phyloP scores from a whole-genome alignment of 1,140 invertebrate genomes.

The Lasioglossum albipes region DNA sequence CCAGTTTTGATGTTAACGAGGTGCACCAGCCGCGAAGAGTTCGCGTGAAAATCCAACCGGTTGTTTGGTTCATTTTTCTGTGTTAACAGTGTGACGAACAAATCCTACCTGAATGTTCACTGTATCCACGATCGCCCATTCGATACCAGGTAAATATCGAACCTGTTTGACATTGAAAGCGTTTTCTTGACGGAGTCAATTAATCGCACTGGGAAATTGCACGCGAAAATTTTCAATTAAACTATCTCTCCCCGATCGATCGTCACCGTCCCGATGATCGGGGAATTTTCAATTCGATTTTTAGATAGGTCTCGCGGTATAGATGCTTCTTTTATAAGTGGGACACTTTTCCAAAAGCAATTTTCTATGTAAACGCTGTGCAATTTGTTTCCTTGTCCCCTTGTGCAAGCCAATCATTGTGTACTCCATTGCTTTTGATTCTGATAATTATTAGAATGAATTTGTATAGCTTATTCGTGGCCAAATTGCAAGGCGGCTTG shows the following conservation, averaged over 20 bases:
- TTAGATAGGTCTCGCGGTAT: background rate
- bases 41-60: slow-evolving; percentile 5
- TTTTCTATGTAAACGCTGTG: no score
- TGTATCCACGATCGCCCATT: slow-evolving; percentile 85
- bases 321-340: slow-evolving; percentile 8
- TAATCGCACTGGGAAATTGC: background rate
- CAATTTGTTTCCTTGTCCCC: background rate
- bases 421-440: background rate
- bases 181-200: slow-evolving; percentile 22
- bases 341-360: slow-evolving; percentile 23
- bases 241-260: background rate
- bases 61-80: slow-evolving; percentile 39
- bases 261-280: background rate
- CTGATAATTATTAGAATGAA: background rate
- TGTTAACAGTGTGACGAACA: slow-evolving; percentile 59
- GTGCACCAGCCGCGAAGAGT: slow-evolving; percentile 39
- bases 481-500: background rate
- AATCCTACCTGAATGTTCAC: slow-evolving; percentile 80
- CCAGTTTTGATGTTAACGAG: slow-evolving; percentile 63
- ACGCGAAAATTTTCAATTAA: no score
- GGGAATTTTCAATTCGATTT: background rate
- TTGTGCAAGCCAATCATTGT: background rate
- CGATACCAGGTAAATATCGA: slow-evolving; percentile 82
- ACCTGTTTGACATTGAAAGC: slow-evolving; percentile 60
- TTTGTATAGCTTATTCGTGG: no score